A percentile compares a stretch with the other conserved stretches of the same genome.
Conservation (phyloP, 2,113 vertebrate species). For the Tetrax tetrax region DNA sequence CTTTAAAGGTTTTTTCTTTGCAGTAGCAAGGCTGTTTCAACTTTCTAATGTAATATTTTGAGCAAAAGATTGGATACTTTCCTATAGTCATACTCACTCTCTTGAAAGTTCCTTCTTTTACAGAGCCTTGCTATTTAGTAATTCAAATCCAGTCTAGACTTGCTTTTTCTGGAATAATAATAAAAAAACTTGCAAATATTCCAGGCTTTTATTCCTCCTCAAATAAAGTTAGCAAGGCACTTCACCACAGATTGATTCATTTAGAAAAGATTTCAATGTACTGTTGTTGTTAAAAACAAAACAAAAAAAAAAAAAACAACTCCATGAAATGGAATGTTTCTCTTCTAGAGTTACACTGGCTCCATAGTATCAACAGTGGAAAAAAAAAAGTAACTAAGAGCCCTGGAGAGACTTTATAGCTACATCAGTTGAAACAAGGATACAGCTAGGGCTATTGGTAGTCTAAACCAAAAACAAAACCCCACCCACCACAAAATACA, state of each 20-base stretch:
- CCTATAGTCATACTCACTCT: neutral
- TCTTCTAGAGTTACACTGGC: neutral
- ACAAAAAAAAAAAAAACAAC: neutral
- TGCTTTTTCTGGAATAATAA: conserved; percentile 6
- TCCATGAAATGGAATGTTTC: neutral
- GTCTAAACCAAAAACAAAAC: neutral
- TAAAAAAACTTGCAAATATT: neutral
- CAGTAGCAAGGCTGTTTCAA: neutral
- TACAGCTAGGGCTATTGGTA: neutral
- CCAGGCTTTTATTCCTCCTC: neutral
- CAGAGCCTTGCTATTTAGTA: neutral
- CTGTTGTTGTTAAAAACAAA: neutral
- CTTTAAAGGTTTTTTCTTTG: neutral
- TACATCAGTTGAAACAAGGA: neutral
- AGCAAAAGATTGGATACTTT: neutral
- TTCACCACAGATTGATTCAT: neutral
- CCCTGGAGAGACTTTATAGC: neutral
- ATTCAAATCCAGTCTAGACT: neutral
- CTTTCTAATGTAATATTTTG: neutral
- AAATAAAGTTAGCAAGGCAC: neutral
- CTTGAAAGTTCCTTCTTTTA: neutral
- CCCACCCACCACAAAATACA: neutral
- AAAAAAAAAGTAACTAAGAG: neutral
- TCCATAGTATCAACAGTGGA: neutral
- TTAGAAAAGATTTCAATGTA: neutral